Evolutionary conservation across 1,140 invertebrate species (phyloP), one percentile per base, ranked within the genome.

Genomic region (Pogonomyrmex barbatus): DNA sequence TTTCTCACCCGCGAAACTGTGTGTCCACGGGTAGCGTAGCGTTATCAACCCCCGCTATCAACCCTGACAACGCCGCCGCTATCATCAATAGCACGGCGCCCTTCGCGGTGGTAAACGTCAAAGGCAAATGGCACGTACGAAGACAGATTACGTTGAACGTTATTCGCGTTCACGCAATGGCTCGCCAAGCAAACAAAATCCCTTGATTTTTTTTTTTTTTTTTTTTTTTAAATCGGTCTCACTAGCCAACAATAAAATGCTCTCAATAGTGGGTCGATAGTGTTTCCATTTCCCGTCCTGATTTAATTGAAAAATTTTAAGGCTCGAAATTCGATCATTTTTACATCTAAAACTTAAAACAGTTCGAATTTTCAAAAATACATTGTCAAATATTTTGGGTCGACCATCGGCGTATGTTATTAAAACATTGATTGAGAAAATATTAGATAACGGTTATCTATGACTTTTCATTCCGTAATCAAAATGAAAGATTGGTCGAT

Each of bases 101-200:
- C 39, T 82, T 60, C 78, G 67, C 67, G 68, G 52, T 50, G 79
- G 79, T 75, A 75, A 83, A 83, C 62, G 60, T 88, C 87, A 83
- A 76, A 89, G 82, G 86, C 83, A 73, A 89, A 85, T 85, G 65
- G 76, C 86, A 76, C 81, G 84, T 89, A 90, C 88, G 85, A 90
- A 90, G 89, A 90, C 81, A 60, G 88, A 90, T 90, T 85, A 87
- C 85, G 47, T 81, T 75, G 75, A 77, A 60, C 65, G 65, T 71
- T 67, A 65, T 77, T 85, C 63, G 71, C 36, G 33, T 73, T 58
- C 71, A 1, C n/a, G 68, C 45, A 36, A 73, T 42, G 24, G 17
- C 45, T 2, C 47, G 36, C 77, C 56, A 36, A 60, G 54, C 68
- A 68, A 58, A 14, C 30, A 47, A 42, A 39, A 71, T 33, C 24